phyloP scores from a whole-genome alignment of 64 coral and sea anemone species.

The Montipora foliosa region DNA sequence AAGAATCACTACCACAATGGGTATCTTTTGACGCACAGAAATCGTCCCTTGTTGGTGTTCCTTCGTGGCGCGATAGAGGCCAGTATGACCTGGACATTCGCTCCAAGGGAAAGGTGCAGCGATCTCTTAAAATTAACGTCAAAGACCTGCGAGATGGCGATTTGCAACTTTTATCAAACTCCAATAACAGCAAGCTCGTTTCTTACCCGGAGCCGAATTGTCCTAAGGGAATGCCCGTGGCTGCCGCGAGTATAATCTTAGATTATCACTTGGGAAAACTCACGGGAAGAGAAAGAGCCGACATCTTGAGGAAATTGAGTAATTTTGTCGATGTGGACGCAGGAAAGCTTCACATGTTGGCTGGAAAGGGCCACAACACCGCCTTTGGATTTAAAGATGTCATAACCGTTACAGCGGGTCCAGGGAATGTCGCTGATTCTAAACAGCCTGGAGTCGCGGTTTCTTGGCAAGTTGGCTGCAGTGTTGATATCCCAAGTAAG shows the following conservation, averaged over 20 bases:
- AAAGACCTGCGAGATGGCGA: slow-evolving; percentile 20
- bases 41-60: slow-evolving; percentile 65
- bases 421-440: slow-evolving; percentile 80
- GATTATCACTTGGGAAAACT: slow-evolving; percentile 78
- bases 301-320: slow-evolving; percentile 55
- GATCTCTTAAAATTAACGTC: slow-evolving; percentile 9
- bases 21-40: slow-evolving; percentile 58
- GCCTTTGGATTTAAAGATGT: slow-evolving; percentile 79
- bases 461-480: slow-evolving; percentile 88
- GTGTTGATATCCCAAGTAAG: slow-evolving; percentile 78
- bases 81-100: slow-evolving; percentile 1
- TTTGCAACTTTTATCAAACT: slow-evolving; percentile 4
- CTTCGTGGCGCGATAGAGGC: slow-evolving; percentile 68
- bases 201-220: slow-evolving; percentile 46
- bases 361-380: slow-evolving; percentile 82
- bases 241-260: slow-evolving; percentile 75
- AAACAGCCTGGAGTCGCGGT: slow-evolving; percentile 77
- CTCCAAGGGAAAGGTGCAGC: neutral
- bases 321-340: slow-evolving; percentile 68
- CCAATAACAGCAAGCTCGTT: slow-evolving; percentile 69
- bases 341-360: slow-evolving; percentile 58
- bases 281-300: slow-evolving; percentile 58
- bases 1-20: slow-evolving; percentile 77
- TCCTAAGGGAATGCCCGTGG: slow-evolving; percentile 65
- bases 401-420: slow-evolving; percentile 79